Evolutionary conservation across 2,888 invertebrate genomes (phyloP).

Genomic region (Heliconius ismenius): DNA sequence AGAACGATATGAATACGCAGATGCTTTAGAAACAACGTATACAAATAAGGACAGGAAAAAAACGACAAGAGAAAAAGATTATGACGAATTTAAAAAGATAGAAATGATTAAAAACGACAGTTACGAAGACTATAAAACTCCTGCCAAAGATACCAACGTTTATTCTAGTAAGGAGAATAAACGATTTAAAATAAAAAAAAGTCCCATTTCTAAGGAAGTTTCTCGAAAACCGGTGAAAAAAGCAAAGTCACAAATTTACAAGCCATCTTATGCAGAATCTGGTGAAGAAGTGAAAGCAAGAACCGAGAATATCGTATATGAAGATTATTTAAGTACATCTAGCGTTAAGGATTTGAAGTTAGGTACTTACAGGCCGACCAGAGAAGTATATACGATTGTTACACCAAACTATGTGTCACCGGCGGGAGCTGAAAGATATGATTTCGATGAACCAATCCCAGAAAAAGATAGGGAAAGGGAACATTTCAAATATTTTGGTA

Average conservation of each 20-base stretch:
- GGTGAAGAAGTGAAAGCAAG: slow-evolving; percentile 50
- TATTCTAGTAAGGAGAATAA: slow-evolving; percentile 45
- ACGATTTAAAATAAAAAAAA: slow-evolving; percentile 41
- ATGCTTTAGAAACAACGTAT: slow-evolving; percentile 12
- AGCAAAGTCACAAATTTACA: slow-evolving; percentile 14
- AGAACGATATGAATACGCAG: slow-evolving; percentile 33
- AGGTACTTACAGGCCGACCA: slow-evolving; percentile 57
- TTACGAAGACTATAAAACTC: slow-evolving; percentile 63
- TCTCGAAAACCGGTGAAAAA: not conserved
- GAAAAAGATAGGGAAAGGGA: slow-evolving; percentile 59
- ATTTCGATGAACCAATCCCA: slow-evolving; percentile 67
- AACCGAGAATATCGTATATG: slow-evolving; percentile 51
- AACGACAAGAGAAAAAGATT: slow-evolving; percentile 8
- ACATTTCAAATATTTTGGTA: slow-evolving; percentile 49
- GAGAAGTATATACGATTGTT: slow-evolving; percentile 52
- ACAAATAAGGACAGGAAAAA: slow-evolving; percentile 12
- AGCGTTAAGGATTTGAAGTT: slow-evolving; percentile 31
- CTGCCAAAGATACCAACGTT: slow-evolving; percentile 51
- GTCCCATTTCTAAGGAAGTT: slow-evolving; percentile 12
- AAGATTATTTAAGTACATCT: slow-evolving; percentile 41
- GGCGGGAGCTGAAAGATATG: slow-evolving; percentile 61
- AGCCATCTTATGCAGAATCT: slow-evolving; percentile 21
- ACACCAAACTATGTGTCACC: slow-evolving; percentile 60
- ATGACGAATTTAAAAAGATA: slow-evolving; percentile 46
- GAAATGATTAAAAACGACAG: slow-evolving; percentile 52